Conservation (phyloP, 1,140 invertebrate genomes). For the Ceratina calcarata region DNA sequence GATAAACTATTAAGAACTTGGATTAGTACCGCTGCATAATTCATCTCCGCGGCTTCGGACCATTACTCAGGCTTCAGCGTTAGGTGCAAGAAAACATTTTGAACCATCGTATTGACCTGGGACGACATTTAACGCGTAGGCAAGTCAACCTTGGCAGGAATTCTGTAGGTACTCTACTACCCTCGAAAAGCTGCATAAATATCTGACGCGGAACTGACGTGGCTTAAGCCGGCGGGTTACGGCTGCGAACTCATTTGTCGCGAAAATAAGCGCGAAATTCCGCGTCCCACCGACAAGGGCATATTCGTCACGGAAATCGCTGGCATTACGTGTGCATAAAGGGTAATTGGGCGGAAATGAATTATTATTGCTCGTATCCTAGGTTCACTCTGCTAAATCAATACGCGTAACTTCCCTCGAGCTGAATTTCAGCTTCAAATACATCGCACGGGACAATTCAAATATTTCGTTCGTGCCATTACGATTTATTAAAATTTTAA, state of each 20-base stretch:
- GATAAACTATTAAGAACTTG: neutral
- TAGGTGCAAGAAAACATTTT: neutral
- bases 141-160: conserved; percentile 10
- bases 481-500: too few species aligned
- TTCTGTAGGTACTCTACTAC: neutral
- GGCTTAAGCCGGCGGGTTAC: neutral
- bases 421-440: too few species aligned
- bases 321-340: neutral
- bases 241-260: neutral
- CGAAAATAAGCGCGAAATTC: conserved; percentile 10
- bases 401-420: too few species aligned
- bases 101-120: neutral
- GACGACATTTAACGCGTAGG: neutral
- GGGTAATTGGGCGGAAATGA: neutral
- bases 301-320: neutral
- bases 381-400: too few species aligned
- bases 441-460: neutral
- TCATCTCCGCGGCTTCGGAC: neutral
- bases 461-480: neutral
- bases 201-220: conserved; percentile 7
- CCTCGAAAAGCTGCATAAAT: conserved; percentile 12
- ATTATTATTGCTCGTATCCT: neutral
- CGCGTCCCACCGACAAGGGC: neutral
- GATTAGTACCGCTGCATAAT: neutral
- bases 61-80: too few species aligned